Evolutionary conservation across 2,113 vertebrate genomes (phyloP).

Genomic region (Onychostoma macrolepis): DNA sequence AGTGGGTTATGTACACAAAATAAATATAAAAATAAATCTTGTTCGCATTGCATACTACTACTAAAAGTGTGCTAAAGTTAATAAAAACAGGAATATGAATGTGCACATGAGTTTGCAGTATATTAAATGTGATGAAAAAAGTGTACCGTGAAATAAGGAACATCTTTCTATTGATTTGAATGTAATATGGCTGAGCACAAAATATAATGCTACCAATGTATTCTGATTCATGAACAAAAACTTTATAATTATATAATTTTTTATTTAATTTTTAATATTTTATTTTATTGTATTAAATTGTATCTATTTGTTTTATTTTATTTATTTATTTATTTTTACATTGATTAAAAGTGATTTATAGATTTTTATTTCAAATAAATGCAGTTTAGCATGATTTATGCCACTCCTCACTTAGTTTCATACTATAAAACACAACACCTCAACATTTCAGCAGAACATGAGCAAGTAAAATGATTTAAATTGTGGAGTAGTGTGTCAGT

Average conservation of each 20-base stretch:
- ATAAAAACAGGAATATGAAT: background rate
- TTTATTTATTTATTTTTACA: background rate
- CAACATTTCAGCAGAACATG: background rate
- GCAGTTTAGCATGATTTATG: background rate
- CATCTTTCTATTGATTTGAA: background rate
- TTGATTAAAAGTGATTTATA: background rate
- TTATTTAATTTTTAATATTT: no score
- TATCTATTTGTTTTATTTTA: background rate
- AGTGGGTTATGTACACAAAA: background rate
- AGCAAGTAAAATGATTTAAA: slow-evolving; percentile 1
- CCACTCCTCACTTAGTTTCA: background rate
- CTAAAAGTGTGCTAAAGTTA: background rate
- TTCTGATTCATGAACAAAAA: background rate
- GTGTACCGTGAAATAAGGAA: background rate
- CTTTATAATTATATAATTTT: no score
- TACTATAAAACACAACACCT: background rate
- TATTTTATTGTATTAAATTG: no score
- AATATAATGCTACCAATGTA: background rate
- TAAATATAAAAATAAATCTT: background rate
- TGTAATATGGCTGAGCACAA: background rate
- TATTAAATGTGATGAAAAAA: background rate
- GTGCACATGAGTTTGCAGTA: background rate
- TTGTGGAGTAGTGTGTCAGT: slow-evolving; percentile 20
- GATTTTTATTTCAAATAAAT: background rate
- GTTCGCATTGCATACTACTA: background rate